Conservation (phyloP, 64 coral and sea anemone genomes). For the Orbicella faveolata region DNA sequence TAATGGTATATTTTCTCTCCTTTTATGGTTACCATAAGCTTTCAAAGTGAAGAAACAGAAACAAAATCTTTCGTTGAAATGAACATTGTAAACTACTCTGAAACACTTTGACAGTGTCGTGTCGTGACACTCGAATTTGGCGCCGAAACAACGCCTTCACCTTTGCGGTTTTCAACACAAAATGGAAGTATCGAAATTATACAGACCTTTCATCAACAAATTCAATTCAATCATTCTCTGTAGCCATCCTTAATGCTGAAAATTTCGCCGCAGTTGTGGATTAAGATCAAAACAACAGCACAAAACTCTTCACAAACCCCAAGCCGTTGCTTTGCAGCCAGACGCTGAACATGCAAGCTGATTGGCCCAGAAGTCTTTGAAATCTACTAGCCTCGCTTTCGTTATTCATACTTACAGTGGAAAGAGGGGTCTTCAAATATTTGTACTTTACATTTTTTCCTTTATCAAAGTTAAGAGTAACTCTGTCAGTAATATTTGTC, state of each 20-base stretch:
- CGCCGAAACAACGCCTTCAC: neutral
- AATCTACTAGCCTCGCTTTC: slow-evolving; percentile 72
- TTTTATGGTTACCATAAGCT: too few species aligned
- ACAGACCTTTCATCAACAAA: slow-evolving; percentile 29
- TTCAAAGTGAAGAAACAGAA: neutral
- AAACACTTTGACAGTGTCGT: slow-evolving; percentile 1
- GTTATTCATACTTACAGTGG: slow-evolving; percentile 1
- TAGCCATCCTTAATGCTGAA: neutral
- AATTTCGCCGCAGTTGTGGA: neutral
- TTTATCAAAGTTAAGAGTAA: too few species aligned
- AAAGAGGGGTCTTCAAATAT: neutral
- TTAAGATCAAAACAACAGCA: slow-evolving; percentile 43
- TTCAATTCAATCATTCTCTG: neutral
- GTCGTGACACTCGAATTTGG: slow-evolving; percentile 54
- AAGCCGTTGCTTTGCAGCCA: slow-evolving; percentile 81
- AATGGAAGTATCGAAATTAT: neutral
- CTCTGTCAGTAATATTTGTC: too few species aligned
- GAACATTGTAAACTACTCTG: neutral
- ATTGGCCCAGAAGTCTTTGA: slow-evolving; percentile 82
- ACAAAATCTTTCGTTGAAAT: neutral
- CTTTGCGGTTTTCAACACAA: neutral
- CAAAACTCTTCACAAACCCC: slow-evolving; percentile 34
- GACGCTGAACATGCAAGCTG: slow-evolving; percentile 60
- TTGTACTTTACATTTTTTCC: neutral
- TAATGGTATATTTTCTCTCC: neutral